Conservation (phyloP, 23 tunicate species). For the Aplidium turbinatum region DNA sequence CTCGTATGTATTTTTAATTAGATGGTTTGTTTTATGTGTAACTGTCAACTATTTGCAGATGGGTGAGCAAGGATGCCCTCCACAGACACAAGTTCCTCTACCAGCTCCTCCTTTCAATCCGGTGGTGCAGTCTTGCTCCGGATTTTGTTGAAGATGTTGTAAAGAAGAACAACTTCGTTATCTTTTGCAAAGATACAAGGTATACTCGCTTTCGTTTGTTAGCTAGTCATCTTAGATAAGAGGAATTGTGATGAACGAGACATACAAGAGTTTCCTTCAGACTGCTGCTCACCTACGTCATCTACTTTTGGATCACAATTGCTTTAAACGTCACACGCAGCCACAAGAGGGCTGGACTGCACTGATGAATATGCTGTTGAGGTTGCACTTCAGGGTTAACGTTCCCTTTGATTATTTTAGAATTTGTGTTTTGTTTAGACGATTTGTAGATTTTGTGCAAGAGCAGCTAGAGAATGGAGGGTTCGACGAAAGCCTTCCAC, state of each 20-base stretch:
- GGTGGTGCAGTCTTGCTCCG: conserved; percentile 23
- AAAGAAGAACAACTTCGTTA: conserved; percentile 1
- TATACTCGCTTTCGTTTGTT: not conserved
- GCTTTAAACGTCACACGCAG: too few relatives aligned
- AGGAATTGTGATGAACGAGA: too few relatives aligned
- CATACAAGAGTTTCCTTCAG: too few relatives aligned
- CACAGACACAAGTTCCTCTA: conserved; percentile 17
- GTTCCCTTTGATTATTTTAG: too few relatives aligned
- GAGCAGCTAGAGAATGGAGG: conserved; percentile 11
- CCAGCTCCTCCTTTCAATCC: conserved; percentile 18
- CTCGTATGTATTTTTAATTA: not conserved
- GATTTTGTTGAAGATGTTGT: conserved; percentile 31
- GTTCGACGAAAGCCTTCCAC: conserved; percentile 7
- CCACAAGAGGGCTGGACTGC: too few relatives aligned
- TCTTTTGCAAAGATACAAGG: conserved; percentile 26
- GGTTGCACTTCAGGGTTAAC: too few relatives aligned
- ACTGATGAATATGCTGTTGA: too few relatives aligned
- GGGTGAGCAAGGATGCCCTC: conserved; percentile 9
- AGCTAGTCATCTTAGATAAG: too few relatives aligned
- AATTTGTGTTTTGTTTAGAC: too few relatives aligned
- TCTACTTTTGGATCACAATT: too few relatives aligned
- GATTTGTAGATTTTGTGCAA: conserved; percentile 14
- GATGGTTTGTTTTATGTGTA: not conserved
- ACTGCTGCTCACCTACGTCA: too few relatives aligned
- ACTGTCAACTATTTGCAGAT: not conserved